These are phyloP conservation scores for Drosophila macrothrix DNA, from an alignment of 2,888 invertebrate genomes.

Conservation along the genomic window DNA sequence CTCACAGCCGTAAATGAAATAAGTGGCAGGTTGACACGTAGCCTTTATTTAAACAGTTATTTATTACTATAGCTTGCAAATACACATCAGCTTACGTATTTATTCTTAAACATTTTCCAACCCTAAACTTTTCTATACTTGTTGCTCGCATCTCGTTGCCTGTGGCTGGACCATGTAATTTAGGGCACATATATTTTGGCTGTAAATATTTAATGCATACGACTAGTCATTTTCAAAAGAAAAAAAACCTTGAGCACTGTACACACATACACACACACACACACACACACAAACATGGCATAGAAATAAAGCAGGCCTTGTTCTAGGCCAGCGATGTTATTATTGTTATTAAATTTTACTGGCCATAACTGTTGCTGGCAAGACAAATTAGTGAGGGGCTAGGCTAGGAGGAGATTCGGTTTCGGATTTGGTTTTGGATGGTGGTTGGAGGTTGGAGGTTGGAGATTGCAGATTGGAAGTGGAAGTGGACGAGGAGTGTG, in stretches of 20 bases:
- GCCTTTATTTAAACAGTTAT: background rate
- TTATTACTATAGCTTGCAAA: background rate
- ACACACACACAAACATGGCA: constrained; percentile 34
- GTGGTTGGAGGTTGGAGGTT: background rate
- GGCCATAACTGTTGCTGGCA: constrained; percentile 75
- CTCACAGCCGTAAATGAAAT: background rate
- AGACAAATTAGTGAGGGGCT: constrained; percentile 61
- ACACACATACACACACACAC: constrained; percentile 9
- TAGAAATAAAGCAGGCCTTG: constrained; percentile 63
- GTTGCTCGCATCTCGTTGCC: constrained; percentile 19
- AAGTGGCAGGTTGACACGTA: background rate
- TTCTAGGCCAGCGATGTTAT: constrained; percentile 65
- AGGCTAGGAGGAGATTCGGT: background rate
- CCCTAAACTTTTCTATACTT: background rate
- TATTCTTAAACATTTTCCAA: background rate
- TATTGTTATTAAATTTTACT: constrained; percentile 81
- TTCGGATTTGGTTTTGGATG: background rate
- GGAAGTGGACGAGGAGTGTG: constrained; percentile 4
- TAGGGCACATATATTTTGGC: constrained; percentile 63
- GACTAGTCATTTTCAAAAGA: constrained; percentile 58
- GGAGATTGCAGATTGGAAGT: background rate
- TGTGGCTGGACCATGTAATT: constrained; percentile 43
- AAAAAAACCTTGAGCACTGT: constrained; percentile 2
- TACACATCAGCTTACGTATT: background rate
- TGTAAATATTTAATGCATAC: constrained; percentile 78